Percentiles rank a stretch among this genome's conserved stretches.
These are phyloP conservation scores for Cossypha caffra DNA, from an alignment of 2,797 vertebrate genomes.

Conservation along the genomic window DNA sequence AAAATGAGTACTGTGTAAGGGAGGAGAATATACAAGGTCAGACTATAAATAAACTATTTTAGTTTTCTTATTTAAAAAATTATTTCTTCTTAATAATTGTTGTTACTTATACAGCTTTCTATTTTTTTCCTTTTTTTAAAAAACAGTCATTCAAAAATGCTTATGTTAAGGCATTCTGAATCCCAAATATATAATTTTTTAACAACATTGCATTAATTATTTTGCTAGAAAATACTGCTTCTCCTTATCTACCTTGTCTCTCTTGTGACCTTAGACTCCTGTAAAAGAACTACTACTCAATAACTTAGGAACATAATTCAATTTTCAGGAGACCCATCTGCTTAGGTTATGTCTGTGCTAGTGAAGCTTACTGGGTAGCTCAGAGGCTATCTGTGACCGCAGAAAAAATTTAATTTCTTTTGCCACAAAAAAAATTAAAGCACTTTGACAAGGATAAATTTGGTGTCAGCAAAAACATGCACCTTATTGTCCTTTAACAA, in stretches of 20 bases:
- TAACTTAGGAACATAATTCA: not conserved
- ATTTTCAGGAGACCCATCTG: not conserved
- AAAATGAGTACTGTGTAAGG: not conserved
- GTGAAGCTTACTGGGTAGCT: not conserved
- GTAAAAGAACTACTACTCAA: not conserved
- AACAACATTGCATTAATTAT: not conserved
- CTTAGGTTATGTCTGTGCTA: not conserved
- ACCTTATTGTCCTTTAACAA: not conserved
- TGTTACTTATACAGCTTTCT: not conserved
- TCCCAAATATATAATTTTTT: not conserved
- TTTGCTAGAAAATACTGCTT: not conserved
- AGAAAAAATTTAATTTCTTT: not conserved
- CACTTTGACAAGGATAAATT: not conserved
- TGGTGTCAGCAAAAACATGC: not conserved
- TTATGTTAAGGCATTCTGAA: not conserved
- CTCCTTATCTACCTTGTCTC: not conserved
- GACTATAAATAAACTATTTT: not conserved
- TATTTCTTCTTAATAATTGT: not conserved
- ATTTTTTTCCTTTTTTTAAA: not conserved
- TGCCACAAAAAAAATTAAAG: not conserved
- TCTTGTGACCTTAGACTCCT: not conserved
- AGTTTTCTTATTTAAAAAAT: fast-evolving
- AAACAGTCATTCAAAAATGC: not conserved
- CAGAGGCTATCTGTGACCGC: not conserved
- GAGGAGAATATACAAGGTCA: not conserved